These are phyloP conservation scores for Enteromius argenteus DNA, from an alignment of 2,797 vertebrate genomes.

Conservation along the genomic window DNA sequence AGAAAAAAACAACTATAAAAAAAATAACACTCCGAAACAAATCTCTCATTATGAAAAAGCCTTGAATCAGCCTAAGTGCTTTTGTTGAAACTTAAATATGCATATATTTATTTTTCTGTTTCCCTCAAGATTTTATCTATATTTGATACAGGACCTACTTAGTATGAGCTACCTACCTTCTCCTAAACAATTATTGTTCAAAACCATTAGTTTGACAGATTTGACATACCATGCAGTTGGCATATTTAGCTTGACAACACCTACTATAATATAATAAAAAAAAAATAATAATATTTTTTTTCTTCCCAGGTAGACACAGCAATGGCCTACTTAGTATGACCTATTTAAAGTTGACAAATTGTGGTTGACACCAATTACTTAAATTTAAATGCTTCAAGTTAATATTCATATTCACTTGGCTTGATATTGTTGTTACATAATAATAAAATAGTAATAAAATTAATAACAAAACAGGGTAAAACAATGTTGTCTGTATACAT, in stretches of 20 bases:
- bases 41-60: constrained; percentile 52
- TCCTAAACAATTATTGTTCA: background rate
- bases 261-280: background rate
- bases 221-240: background rate
- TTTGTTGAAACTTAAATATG: constrained; percentile 2
- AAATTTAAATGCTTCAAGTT: constrained; percentile 1
- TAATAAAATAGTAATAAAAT: background rate
- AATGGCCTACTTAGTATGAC: background rate
- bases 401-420: background rate
- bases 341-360: background rate
- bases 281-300: too few species aligned
- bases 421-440: background rate
- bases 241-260: background rate
- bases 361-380: background rate
- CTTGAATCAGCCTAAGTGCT: constrained; percentile 54
- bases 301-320: background rate
- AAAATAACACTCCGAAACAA: constrained; percentile 62
- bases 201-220: background rate
- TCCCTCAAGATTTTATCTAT: background rate
- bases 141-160: background rate
- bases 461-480: background rate
- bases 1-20: constrained; percentile 65
- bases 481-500: background rate
- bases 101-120: background rate
- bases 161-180: background rate